phyloP scores from a whole-genome alignment of 2,113 vertebrate species.

The Pseudopipra pipra region DNA sequence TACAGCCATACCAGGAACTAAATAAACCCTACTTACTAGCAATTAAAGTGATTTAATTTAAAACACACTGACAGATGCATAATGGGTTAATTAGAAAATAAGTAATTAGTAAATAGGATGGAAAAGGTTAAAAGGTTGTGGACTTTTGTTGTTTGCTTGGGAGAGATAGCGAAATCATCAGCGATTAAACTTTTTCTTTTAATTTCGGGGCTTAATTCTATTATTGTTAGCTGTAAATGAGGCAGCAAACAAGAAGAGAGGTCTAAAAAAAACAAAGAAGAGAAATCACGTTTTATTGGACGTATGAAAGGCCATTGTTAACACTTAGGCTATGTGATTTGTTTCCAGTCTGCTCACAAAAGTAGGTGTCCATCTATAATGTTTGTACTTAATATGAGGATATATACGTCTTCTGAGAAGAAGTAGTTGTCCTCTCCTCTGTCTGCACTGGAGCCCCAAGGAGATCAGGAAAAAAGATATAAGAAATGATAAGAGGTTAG shows the following conservation, averaged over 20 bases:
- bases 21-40: slow-evolving; percentile 60
- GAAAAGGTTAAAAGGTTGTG: slow-evolving; percentile 59
- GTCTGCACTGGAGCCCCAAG: background rate
- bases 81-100: slow-evolving; percentile 64
- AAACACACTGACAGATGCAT: slow-evolving; percentile 60
- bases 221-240: slow-evolving; percentile 40
- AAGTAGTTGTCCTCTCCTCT: background rate
- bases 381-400: background rate
- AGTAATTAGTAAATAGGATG: slow-evolving; percentile 65
- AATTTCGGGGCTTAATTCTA: slow-evolving; percentile 35
- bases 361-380: background rate
- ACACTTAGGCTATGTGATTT: background rate
- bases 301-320: slow-evolving; percentile 31
- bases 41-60: slow-evolving; percentile 65
- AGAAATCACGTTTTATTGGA: background rate
- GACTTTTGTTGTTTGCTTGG: slow-evolving; percentile 41
- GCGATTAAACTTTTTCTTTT: slow-evolving; percentile 34
- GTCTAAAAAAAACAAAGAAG: background rate
- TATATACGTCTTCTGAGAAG: background rate
- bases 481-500: background rate
- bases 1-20: slow-evolving; percentile 9
- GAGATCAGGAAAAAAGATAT: background rate
- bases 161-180: slow-evolving; percentile 26
- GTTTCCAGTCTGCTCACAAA: background rate
- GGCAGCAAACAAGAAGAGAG: slow-evolving; percentile 12